Evolutionary conservation across 2,113 vertebrate genomes (phyloP).

Genomic region (Megalops atlanticus): DNA sequence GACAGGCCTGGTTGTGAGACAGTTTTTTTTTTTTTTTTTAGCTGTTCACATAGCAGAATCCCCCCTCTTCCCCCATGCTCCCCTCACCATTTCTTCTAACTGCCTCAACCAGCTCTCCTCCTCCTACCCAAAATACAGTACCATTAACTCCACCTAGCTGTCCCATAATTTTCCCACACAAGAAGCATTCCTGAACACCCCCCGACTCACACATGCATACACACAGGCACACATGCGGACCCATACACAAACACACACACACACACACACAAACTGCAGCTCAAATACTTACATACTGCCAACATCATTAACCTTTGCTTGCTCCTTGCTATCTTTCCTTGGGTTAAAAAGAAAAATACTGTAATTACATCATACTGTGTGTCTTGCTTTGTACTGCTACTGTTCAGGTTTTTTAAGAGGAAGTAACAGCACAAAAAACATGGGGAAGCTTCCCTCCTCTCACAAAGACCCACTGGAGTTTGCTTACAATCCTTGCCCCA

Average conservation of each 20-base stretch:
- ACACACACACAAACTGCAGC: not conserved
- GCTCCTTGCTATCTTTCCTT: not conserved
- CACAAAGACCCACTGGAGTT: not conserved
- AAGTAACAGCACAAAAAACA: not conserved
- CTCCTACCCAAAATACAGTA: conserved; percentile 1
- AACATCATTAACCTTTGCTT: conserved; percentile 10
- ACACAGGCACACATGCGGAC: not conserved
- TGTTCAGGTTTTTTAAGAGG: not conserved
- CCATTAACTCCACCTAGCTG: conserved; percentile 21
- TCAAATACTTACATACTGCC: not conserved
- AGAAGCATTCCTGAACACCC: not conserved
- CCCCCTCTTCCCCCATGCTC: conserved; percentile 17
- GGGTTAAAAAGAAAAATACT: not conserved
- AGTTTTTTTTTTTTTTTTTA: not conserved
- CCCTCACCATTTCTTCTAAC: conserved; percentile 27
- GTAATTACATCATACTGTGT: not conserved
- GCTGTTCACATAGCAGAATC: not conserved
- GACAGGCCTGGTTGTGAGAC: conserved; percentile 30
- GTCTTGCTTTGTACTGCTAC: not conserved
- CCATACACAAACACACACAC: not conserved
- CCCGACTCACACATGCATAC: not conserved
- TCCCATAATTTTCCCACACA: conserved; percentile 1
- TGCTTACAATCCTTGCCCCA: not conserved
- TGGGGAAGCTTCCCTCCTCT: not conserved
- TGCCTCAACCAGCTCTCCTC: not conserved